A percentile compares a stretch with the other conserved stretches of the same genome.
Evolutionary conservation across 2,113 vertebrate species (phyloP).

Genomic region (Neodontobutis hainanensis): DNA sequence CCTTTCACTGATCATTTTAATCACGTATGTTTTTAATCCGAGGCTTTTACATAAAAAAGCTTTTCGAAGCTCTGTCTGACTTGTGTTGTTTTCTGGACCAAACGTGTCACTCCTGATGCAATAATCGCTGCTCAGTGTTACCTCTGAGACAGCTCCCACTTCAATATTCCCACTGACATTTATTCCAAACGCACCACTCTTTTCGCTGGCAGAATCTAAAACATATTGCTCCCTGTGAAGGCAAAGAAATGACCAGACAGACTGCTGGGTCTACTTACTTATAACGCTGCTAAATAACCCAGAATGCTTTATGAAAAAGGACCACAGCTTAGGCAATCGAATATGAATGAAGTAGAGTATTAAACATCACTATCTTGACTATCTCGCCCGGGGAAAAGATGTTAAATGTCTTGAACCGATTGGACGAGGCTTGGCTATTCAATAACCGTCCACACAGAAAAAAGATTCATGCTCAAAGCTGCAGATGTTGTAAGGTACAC

Average conservation of each 20-base stretch:
- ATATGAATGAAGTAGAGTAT: not conserved
- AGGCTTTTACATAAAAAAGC: conserved; percentile 15
- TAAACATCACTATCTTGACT: not conserved
- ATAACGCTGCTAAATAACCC: not conserved
- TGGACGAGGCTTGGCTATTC: not conserved
- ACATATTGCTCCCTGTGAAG: conserved; percentile 27
- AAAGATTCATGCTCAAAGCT: not conserved
- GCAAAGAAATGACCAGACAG: conserved; percentile 26
- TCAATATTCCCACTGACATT: conserved; percentile 29
- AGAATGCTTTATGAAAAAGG: not conserved
- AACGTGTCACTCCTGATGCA: conserved; percentile 28
- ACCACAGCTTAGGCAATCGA: not conserved
- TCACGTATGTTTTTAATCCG: conserved; percentile 1
- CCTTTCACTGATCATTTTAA: conserved; percentile 22
- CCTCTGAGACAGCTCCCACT: conserved; percentile 17
- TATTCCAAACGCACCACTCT: conserved; percentile 34
- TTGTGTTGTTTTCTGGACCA: conserved; percentile 10
- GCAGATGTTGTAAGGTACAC: not conserved
- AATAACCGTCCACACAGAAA: not conserved
- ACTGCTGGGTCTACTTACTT: conserved; percentile 1
- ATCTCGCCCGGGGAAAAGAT: not conserved
- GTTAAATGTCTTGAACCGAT: not conserved
- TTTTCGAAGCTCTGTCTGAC: conserved; percentile 2
- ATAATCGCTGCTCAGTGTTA: conserved; percentile 23
- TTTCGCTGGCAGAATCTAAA: conserved; percentile 32